Base-by-base conservation (phyloP, 1,140 invertebrate genomes). In the Polypedilum pembai region DNA sequence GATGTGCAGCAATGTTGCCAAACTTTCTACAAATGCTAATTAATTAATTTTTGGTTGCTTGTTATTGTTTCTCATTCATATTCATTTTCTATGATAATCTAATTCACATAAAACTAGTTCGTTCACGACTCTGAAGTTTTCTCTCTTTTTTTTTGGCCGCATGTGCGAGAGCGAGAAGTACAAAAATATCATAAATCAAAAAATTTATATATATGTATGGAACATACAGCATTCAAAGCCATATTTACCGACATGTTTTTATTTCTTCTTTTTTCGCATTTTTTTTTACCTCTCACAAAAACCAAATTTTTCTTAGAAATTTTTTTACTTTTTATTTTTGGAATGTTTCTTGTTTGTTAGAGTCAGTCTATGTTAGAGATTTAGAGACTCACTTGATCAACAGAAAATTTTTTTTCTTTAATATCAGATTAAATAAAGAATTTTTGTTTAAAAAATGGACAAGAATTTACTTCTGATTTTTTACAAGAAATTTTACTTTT, bases 101-200 rank as follows among this genome's bases (percentile, higher is more conserved):
- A 33, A 33, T 33, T 5, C 24, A 33, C 24, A 33, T 33, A 33
- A 33, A 33, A 33, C 24, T 33, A 33, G 24, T 33, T 5, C 24
- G 24, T 5, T 33, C 24, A 33, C 24, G 24, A 33, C 5, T 33
- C 1, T 33, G 24, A 33, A 33, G 24, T 33, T 5, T 3, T 33
- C 1, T 1, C 24, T 33, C 24, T 33, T n/a, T 56, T 56, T 56
- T 56, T 56, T 56, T n/a, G 45, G 24, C 24, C 24, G 24, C 24
- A 33, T 56, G 45, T 56, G 45, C n/a, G 45, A 56, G 41, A 66
- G 45, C n/a, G 45, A 56, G 65, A 69, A 18, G 20, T 69, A 69
- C 65, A 21, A 69, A 69, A 69, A 69, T 69, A 69, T 69, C 17
- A 69, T 69, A 69, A 69, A 69, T 69, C 65, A 69, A 69, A 69